These are phyloP conservation scores for Acronicta alni DNA, from an alignment of 2,888 invertebrate genomes.

Conservation along the genomic window DNA sequence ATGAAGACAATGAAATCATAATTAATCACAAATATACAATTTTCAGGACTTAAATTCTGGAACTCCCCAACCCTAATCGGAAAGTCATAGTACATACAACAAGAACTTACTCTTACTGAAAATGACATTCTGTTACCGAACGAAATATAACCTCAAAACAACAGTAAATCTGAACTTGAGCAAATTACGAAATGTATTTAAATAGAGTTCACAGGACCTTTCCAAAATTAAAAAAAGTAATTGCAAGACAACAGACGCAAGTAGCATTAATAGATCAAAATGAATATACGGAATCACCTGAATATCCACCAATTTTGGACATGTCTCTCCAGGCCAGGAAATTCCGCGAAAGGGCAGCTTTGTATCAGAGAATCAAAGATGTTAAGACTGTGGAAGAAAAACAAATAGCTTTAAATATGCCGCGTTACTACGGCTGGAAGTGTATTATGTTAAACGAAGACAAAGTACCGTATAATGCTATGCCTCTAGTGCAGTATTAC, in stretches of 20 bases:
- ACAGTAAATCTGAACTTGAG: too few relatives aligned
- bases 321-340: conserved; percentile 84
- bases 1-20: too few relatives aligned
- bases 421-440: conserved; percentile 94
- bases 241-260: conserved; percentile 69
- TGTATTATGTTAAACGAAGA: conserved; percentile 90
- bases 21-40: too few relatives aligned
- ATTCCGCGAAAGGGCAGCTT: conserved; percentile 79
- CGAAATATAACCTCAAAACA: conserved; percentile 51
- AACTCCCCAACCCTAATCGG: too few relatives aligned
- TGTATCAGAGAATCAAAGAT: conserved; percentile 90
- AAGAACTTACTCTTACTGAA: too few relatives aligned
- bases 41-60: too few relatives aligned
- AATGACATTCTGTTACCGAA: conserved; percentile 22
- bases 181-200: conserved; percentile 70
- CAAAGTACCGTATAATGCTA: conserved; percentile 90
- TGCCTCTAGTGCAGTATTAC: conserved; percentile 92
- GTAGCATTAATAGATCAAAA: conserved; percentile 70
- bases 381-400: conserved; percentile 95
- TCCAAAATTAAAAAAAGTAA: conserved; percentile 71
- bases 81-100: too few relatives aligned
- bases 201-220: conserved; percentile 72
- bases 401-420: conserved; percentile 94
- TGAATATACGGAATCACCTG: conserved; percentile 81
- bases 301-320: conserved; percentile 91